Base-by-base conservation (phyloP, 2,888 invertebrate species). In the Glyphotaelius pellucidus region DNA sequence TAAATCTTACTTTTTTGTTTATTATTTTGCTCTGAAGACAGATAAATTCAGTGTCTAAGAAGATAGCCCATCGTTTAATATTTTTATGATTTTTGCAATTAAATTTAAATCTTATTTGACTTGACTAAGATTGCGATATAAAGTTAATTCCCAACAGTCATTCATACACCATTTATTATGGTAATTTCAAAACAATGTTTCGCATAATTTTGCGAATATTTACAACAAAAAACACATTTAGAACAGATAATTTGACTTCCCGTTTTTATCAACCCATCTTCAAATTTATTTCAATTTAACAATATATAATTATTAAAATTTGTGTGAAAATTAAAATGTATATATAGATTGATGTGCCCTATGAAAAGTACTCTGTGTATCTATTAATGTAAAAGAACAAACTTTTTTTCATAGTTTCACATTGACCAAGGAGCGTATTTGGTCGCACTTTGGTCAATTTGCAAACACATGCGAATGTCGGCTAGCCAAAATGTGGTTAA, bases 221-320 rank as follows among this genome's bases (percentile, higher is more conserved):
- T 32, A 25, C 9, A 35, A 83, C 15, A 83, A 67, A 67, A 81
- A 81, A 81, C 32, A 32, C 30, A 81, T 31, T 81, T 31, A 31
- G 32, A 81, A 83, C 9, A 32, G 25, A 83, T 35, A 87, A 52
- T 52, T 87, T 87, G 84, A 52, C 87, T 47, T 87, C 67, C 42
- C 88, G 1, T n/a, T 86, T 25, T 42, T 89, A 89, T 89, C 88
- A 89, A 89, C 88, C 88, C 88, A 89, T 35, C 88, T 89, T 79
- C 52, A 32, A 47, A 67, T 52, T 52, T 67, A 31, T 30, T 67
- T 52, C 67, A n/a, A 25, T 79, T 79, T 86, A 30, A 86, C 86
- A 42, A 86, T n/a, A n/a, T n/a, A n/a, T 42, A n/a, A 42, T 79
- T 52, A 87, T 87, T 87, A 42, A 67, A 87, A 47, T 31, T 4